Percentiles rank a stretch among this genome's conserved stretches.
phyloP scores from a whole-genome alignment of 2,888 invertebrate species.

The Machimus atricapillus region DNA sequence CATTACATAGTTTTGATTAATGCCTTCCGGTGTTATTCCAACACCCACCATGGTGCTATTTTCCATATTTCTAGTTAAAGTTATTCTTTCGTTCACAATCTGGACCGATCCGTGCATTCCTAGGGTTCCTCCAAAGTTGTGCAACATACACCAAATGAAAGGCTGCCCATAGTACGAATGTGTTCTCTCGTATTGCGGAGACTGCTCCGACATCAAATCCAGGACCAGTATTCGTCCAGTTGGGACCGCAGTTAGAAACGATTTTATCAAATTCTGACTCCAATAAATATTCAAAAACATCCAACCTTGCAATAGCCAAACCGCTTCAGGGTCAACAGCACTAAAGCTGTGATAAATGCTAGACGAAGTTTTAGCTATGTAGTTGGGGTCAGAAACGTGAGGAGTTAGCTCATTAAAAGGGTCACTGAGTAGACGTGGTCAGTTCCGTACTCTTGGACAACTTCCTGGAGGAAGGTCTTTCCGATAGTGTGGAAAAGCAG shows the following conservation, averaged over 20 bases:
- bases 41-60: constrained; percentile 86
- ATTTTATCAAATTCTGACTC: constrained; percentile 71
- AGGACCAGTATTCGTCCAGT: constrained; percentile 83
- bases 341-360: constrained; percentile 76
- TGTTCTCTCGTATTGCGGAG: constrained; percentile 78
- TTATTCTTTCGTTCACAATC: constrained; percentile 68
- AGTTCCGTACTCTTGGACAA: constrained; percentile 74
- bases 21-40: constrained; percentile 93
- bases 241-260: constrained; percentile 81
- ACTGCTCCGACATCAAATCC: constrained; percentile 87
- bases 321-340: constrained; percentile 74
- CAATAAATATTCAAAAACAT: constrained; percentile 76
- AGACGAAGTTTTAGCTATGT: constrained; percentile 71
- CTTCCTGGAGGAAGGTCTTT: constrained; percentile 73
- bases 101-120: constrained; percentile 89
- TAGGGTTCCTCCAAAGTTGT: constrained; percentile 93
- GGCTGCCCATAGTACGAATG: constrained; percentile 91
- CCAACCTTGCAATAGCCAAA: constrained; percentile 94
- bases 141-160: constrained; percentile 96
- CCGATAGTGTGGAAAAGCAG: constrained; percentile 78
- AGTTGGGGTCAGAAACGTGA: constrained; percentile 67
- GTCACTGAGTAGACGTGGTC: constrained; percentile 88
- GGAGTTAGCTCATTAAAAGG: constrained; percentile 92
- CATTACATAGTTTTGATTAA: constrained; percentile 91
- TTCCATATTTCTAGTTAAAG: constrained; percentile 62